These are phyloP conservation scores for Acromyrmex echinatior DNA, from an alignment of 1,140 invertebrate genomes.

Conservation along the genomic window DNA sequence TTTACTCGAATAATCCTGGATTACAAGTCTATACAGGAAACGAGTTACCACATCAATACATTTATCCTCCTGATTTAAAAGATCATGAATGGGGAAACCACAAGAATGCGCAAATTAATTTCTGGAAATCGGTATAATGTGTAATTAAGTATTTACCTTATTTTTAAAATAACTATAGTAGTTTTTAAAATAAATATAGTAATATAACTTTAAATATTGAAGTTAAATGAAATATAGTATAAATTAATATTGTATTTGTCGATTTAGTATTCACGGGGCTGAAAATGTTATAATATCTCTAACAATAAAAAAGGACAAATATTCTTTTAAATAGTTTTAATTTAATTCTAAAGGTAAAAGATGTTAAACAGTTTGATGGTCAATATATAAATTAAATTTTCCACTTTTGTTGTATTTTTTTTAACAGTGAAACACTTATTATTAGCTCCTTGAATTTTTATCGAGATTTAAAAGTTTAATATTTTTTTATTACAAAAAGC, in stretches of 20 bases:
- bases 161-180: neutral
- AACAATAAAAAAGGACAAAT: too few species aligned
- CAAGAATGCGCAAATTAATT: conserved; percentile 40
- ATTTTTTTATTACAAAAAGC: neutral
- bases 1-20: conserved; percentile 89
- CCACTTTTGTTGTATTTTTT: neutral
- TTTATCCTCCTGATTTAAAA: conserved; percentile 64
- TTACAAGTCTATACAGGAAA: conserved; percentile 89
- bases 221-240: neutral
- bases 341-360: too few species aligned
- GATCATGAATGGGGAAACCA: neutral
- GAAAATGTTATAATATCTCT: too few species aligned
- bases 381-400: neutral
- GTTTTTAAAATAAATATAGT: neutral
- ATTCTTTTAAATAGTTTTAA: too few species aligned
- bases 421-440: neutral
- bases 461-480: neutral
- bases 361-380: neutral
- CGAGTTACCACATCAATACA: conserved; percentile 83
- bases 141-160: neutral
- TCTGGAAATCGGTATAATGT: conserved; percentile 6
- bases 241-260: neutral
- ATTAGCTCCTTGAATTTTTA: neutral
- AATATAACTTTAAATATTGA: neutral
- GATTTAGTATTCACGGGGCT: neutral